Conservation (phyloP, 2,113 vertebrate genomes). For the Nerophis lumbriciformis region DNA sequence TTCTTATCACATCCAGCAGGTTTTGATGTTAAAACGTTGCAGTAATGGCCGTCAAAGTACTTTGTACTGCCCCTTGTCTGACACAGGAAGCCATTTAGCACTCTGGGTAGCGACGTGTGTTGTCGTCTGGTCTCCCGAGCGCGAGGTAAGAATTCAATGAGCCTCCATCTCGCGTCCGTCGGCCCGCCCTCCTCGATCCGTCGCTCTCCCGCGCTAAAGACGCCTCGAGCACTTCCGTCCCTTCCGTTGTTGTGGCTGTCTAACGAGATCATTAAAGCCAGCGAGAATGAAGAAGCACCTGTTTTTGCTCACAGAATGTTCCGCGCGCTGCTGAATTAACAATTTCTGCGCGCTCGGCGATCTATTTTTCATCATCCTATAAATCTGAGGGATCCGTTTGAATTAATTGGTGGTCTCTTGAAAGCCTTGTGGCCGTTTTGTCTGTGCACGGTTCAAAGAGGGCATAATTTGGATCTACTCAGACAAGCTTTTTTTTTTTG, state of each 20-base stretch:
- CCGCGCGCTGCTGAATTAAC: conserved; percentile 49
- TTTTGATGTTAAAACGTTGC: conserved; percentile 19
- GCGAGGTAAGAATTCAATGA: conserved; percentile 49
- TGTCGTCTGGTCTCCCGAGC: conserved; percentile 17
- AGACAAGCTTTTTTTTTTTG: conserved; percentile 10
- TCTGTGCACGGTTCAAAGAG: background rate
- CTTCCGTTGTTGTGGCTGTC: conserved; percentile 36
- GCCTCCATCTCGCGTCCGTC: conserved; percentile 31
- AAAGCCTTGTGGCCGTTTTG: conserved; percentile 16
- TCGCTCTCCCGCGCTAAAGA: conserved; percentile 27
- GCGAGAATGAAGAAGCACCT: conserved; percentile 67
- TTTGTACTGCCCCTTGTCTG: conserved; percentile 54
- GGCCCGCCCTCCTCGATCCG: conserved; percentile 11
- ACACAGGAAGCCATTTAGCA: conserved; percentile 48
- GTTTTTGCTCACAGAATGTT: conserved; percentile 37
- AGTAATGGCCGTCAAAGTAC: conserved; percentile 24
- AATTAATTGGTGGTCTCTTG: conserved; percentile 41
- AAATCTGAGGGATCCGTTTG: conserved; percentile 39
- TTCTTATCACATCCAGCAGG: no score
- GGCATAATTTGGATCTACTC: conserved; percentile 1
- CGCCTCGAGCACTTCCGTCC: conserved; percentile 28
- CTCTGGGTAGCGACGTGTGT: conserved; percentile 54
- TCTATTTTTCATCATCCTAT: conserved; percentile 47
- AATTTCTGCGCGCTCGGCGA: conserved; percentile 30
- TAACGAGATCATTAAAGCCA: conserved; percentile 69